Evolutionary conservation across 2,888 invertebrate genomes (phyloP).

Genomic region (Falcaria lacertinaria): DNA sequence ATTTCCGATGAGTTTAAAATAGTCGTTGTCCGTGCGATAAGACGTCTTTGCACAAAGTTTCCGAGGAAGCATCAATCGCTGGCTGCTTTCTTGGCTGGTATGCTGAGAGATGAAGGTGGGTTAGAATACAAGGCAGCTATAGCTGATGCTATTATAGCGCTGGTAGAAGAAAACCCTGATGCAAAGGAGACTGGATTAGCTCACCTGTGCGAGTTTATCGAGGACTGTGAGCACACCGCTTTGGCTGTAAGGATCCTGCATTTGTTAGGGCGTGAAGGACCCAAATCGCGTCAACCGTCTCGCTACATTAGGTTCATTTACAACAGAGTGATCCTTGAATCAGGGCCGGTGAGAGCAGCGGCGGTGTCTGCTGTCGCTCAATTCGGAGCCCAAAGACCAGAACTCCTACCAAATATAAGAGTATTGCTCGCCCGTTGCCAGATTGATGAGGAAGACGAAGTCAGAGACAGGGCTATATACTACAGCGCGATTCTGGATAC

Average conservation of each 20-base stretch:
- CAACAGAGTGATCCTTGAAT: slow-evolving; percentile 96
- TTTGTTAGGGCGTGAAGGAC: slow-evolving; percentile 97
- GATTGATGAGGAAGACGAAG: slow-evolving; percentile 98
- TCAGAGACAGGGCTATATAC: slow-evolving; percentile 97
- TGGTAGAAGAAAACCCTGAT: slow-evolving; percentile 98
- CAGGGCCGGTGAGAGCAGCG: slow-evolving; percentile 96
- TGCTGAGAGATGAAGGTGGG: slow-evolving; percentile 98
- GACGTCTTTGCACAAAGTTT: slow-evolving; percentile 95
- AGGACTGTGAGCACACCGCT: slow-evolving; percentile 99
- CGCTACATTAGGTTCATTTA: slow-evolving; percentile 91
- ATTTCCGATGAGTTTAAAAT: slow-evolving; percentile 99
- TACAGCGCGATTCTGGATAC: slow-evolving; percentile 92
- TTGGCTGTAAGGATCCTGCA: slow-evolving; percentile 97
- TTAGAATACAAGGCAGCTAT: slow-evolving; percentile 99
- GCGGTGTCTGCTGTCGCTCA: slow-evolving; percentile 98
- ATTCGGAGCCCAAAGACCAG: slow-evolving; percentile 95
- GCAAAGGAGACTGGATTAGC: slow-evolving; percentile 98
- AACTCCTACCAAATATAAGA: slow-evolving; percentile 84
- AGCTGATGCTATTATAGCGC: slow-evolving; percentile 97
- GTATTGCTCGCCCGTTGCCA: slow-evolving; percentile 91
- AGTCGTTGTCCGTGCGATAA: slow-evolving; percentile 96
- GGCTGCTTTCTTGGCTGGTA: slow-evolving; percentile 97
- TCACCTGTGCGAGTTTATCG: slow-evolving; percentile 99
- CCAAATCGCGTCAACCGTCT: slow-evolving; percentile 95
- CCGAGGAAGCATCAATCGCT: slow-evolving; percentile 97